These are phyloP conservation scores for Ischnura elegans DNA, from an alignment of 2,888 invertebrate genomes.

Conservation along the genomic window DNA sequence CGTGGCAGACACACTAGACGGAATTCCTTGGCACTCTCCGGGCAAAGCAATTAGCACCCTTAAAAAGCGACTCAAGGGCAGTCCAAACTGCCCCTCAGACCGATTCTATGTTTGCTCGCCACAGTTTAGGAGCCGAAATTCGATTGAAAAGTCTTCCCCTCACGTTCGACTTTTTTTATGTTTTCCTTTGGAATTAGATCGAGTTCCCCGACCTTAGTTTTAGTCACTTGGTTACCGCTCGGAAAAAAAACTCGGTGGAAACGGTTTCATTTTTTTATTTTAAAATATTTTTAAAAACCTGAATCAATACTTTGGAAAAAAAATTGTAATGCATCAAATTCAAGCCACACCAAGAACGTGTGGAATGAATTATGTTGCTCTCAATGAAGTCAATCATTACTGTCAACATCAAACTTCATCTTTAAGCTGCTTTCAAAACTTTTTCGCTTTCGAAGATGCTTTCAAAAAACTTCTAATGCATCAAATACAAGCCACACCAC, in stretches of 20 bases:
- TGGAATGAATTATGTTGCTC: too few species aligned
- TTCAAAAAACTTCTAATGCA: too few species aligned
- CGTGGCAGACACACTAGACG: neutral
- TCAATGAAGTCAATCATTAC: too few species aligned
- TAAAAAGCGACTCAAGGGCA: neutral
- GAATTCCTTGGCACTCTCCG: neutral
- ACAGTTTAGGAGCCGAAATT: neutral
- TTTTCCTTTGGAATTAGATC: slow-evolving; percentile 29
- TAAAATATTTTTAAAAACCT: too few species aligned
- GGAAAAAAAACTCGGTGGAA: neutral
- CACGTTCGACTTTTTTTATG: neutral
- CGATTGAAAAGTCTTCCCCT: neutral
- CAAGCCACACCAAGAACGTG: too few species aligned
- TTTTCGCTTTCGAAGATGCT: too few species aligned
- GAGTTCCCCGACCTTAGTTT: neutral
- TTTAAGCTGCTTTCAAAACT: too few species aligned
- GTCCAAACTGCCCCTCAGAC: neutral
- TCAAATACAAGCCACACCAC: too few species aligned
- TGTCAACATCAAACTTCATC: too few species aligned
- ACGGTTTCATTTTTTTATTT: too few species aligned
- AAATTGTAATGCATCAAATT: too few species aligned
- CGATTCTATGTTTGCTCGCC: slow-evolving; percentile 1
- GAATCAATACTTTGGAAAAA: too few species aligned
- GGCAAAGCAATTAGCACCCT: slow-evolving; percentile 49
- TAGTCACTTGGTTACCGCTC: neutral